Base-by-base conservation (phyloP, 1,140 invertebrate genomes). In the Drosophila azteca region DNA sequence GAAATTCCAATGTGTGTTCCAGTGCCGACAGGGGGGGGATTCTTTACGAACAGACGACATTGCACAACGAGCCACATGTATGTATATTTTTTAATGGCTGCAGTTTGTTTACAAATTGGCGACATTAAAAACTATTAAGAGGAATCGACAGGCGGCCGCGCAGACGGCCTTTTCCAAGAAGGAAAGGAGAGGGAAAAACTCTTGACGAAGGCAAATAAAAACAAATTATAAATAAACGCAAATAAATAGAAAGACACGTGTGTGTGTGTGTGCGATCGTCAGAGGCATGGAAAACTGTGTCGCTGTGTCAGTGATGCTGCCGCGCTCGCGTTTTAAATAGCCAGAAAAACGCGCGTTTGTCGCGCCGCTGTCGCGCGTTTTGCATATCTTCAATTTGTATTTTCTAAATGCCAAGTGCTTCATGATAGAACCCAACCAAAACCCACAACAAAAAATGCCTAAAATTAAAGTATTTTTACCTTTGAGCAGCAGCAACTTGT, bases 201-300 rank as follows among this genome's bases (percentile, higher is more conserved):
- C 35, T 35, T 39, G 35, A 39, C 35, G 35, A 39, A 61, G 45
- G 51, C 50, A 87, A 78, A 85, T 75, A 77, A 85, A 81, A 87
- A 87, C 79, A 88, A 88, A 89, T 88, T 83, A 88, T 79, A 88
- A 87, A 87, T 88, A 87, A 88, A 87, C 79, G 71, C 71, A 76
- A 88, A 88, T 82, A 88, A 87, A 82, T 88, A 66, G 58, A 71
- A 64, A 68, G 68, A 77, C 50, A 66, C 50, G 46, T 52, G 50
- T 60, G 60, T 31, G 54, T 63, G 57, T 52, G 61, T 51, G 55
- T 52, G 66, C 26, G 11, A n/a, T n/a, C n/a, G n/a, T n/a, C n/a
- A n/a, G n/a, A 4, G 35, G 45, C 49, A 57, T 80, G 81, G 71
- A 88, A 87, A 87, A 87, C 82, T 87, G 82, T 87, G 82, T 87